Percentiles rank a stretch among this genome's conserved stretches.
These are phyloP conservation scores for Origma solitaria DNA, from an alignment of 2,113 vertebrate genomes.

Conservation along the genomic window DNA sequence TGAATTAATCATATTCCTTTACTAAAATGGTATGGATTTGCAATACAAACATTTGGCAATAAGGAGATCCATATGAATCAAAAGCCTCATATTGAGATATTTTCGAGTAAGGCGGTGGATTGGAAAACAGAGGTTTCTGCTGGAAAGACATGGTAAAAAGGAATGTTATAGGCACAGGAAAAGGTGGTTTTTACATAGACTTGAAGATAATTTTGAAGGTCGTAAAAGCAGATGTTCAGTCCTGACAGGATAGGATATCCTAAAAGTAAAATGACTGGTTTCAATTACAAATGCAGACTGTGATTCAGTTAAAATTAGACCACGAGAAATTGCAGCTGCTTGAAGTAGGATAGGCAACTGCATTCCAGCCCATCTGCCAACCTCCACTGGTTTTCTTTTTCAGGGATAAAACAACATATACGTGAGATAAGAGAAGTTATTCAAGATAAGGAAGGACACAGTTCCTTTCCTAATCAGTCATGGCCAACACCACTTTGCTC, in stretches of 20 bases:
- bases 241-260: background rate
- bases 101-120: background rate
- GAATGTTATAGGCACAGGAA: background rate
- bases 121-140: background rate
- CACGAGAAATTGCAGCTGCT: background rate
- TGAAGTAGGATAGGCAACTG: background rate
- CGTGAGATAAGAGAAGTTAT: conserved; percentile 1
- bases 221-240: conserved; percentile 7
- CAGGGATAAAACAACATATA: background rate
- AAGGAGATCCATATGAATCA: background rate
- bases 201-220: background rate
- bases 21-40: background rate
- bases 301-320: conserved; percentile 53
- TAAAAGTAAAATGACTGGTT: conserved; percentile 31
- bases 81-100: background rate
- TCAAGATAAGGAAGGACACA: conserved; percentile 1
- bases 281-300: conserved; percentile 17
- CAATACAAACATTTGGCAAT: background rate
- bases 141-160: background rate
- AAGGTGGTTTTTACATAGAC: background rate
- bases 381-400: background rate
- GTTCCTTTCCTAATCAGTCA: conserved; percentile 1
- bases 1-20: background rate
- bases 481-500: background rate
- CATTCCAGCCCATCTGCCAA: background rate